These are phyloP conservation scores for Marasmarcha lunaedactyla DNA, from an alignment of 2,888 invertebrate species.

Conservation along the genomic window DNA sequence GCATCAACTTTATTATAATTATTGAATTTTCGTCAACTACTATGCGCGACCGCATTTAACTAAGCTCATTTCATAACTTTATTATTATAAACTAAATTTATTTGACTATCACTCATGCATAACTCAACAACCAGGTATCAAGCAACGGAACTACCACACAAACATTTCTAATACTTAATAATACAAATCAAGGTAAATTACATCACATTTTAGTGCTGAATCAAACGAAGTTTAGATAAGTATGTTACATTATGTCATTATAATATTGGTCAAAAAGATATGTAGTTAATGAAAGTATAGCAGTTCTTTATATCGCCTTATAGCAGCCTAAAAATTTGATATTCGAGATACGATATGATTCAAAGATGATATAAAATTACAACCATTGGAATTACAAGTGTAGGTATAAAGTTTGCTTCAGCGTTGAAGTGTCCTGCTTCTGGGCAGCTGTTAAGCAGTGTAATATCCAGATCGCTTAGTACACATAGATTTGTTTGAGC, in stretches of 20 bases:
- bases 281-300: conserved; percentile 51
- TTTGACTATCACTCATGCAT: conserved; percentile 64
- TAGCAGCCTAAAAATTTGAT: conserved; percentile 48
- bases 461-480: conserved; percentile 54
- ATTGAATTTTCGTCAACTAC: conserved; percentile 68
- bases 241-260: conserved; percentile 1
- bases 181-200: conserved; percentile 61
- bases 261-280: conserved; percentile 59
- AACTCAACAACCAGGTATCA: conserved; percentile 38
- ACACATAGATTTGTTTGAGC: conserved; percentile 90
- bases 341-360: conserved; percentile 54
- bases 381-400: conserved; percentile 44
- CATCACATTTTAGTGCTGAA: conserved; percentile 63
- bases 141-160: conserved; percentile 52
- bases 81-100: conserved; percentile 65
- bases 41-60: conserved; percentile 69
- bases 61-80: conserved; percentile 61
- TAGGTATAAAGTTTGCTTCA: conserved; percentile 34
- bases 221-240: conserved; percentile 43
- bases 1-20: conserved; percentile 60
- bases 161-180: conserved; percentile 68
- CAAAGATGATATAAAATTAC: conserved; percentile 31
- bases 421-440: conserved; percentile 56
- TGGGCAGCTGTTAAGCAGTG: conserved; percentile 22
- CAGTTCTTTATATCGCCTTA: no score